Conservation (phyloP, 2,797 vertebrate genomes). For the Neosilurus mollespiculum region DNA sequence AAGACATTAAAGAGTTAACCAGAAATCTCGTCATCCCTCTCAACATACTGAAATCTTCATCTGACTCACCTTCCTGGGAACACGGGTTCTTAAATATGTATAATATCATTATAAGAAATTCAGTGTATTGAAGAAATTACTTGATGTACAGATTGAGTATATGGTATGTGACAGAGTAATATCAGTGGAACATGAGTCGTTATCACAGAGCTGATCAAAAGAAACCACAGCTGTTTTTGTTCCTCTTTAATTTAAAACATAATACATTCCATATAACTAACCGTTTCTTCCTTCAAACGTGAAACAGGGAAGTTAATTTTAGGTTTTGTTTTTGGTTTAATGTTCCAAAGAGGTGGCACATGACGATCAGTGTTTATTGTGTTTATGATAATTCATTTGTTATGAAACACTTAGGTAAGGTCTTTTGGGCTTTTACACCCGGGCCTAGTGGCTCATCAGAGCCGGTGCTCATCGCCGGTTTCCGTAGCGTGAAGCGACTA, state of each 20-base stretch:
- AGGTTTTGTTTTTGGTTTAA: background rate
- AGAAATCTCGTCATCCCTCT: constrained; percentile 63
- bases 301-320: constrained; percentile 7
- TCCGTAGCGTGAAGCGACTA: too few species aligned
- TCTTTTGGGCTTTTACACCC: too few species aligned
- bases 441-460: too few species aligned
- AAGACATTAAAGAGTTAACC: constrained; percentile 64
- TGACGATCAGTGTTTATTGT: background rate
- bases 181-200: background rate
- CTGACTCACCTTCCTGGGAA: constrained; percentile 70
- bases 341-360: background rate
- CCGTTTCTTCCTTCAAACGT: constrained; percentile 4
- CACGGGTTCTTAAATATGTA: background rate
- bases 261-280: constrained; percentile 7
- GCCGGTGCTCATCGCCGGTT: too few species aligned
- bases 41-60: constrained; percentile 57
- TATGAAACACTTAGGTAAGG: background rate
- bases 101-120: background rate
- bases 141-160: background rate
- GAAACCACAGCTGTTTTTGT: background rate
- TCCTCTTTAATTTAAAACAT: constrained; percentile 23
- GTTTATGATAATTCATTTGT: background rate
- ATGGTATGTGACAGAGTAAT: background rate
- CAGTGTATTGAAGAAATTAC: too few species aligned
- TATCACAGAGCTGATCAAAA: background rate